These are phyloP conservation scores for Chaetura pelagica DNA, from an alignment of 2,113 vertebrate species.

Conservation along the genomic window DNA sequence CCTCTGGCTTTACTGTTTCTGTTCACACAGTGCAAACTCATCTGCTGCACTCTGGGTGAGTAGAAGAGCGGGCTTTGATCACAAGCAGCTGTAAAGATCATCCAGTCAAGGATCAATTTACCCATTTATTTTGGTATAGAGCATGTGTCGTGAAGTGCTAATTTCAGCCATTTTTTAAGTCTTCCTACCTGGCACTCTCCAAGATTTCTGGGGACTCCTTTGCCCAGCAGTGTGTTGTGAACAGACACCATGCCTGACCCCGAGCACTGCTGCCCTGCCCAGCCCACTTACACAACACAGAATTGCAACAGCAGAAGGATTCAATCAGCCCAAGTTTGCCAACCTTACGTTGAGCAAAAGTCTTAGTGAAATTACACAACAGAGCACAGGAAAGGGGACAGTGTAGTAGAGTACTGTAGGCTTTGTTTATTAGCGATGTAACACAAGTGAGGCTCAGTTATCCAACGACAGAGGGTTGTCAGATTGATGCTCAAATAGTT, in stretches of 20 bases:
- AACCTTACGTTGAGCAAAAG: not conserved
- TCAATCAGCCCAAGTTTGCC: not conserved
- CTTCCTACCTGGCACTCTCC: not conserved
- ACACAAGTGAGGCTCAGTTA: not conserved
- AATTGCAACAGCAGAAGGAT: conserved; percentile 16
- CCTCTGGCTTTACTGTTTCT: not conserved
- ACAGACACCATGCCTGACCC: not conserved
- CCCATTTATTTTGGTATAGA: not conserved
- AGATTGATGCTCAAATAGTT: not conserved
- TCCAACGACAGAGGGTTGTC: not conserved
- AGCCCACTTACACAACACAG: not conserved
- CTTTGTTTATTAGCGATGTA: not conserved
- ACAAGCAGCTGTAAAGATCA: not conserved
- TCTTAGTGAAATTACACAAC: not conserved
- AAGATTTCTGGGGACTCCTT: rapidly evolving
- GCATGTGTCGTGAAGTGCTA: not conserved
- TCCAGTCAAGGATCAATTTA: not conserved
- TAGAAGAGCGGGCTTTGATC: not conserved
- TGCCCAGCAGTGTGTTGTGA: rapidly evolving
- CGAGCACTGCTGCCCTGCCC: not conserved
- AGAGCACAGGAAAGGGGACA: not conserved
- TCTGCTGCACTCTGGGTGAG: not conserved
- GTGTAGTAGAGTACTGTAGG: not conserved
- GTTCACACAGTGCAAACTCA: not conserved
- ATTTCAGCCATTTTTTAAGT: not conserved